Evolutionary conservation across 2,113 vertebrate species (phyloP), one percentile per base, ranked within the genome.

Genomic region (Eurypyga helias): DNA sequence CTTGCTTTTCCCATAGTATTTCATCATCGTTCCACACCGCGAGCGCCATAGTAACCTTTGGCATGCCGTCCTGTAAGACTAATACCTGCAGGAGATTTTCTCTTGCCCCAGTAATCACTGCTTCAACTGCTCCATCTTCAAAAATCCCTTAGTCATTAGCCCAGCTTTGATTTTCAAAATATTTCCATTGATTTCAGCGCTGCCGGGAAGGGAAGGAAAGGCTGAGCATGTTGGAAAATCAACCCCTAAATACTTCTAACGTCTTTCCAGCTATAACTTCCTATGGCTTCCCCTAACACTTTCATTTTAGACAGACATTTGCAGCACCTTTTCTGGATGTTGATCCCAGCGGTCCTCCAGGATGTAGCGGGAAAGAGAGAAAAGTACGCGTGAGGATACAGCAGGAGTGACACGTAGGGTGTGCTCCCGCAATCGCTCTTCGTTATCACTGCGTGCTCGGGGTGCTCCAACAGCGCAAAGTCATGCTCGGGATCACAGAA

Each of bases 11-110:
- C 97, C 97, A 97, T 60, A 96, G 97, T 98, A 97, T 97, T 98
- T 98, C 97, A 98, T 98, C 97, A 97, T 83, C 54, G 97, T 97
- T 97, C 96, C 96, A 97, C 97, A 95, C 83, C 78, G 38, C 46
- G 6, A 94, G 93, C 34, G 4, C 96, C 95, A 95, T 72, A 61
- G 85, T 96, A 93, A 97, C 96, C 97, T 97, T 96, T 97, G 97
- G 85, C 96, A 93, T 8, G 36, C 92, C 43, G 26, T 95, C 91
- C 95, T 90, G 65, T 81, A 96, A 97, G 96, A 97, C 85, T 97
- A 97, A 97, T 97, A 97, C 97, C 96, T 97, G 97, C 97, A 97
- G 96, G 97, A 98, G 97, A 88, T 97, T 97, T 97, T 89, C 96
- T 94, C 95, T 55, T 96, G 96, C 94, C 96, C 94, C 93, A 95